Evolutionary conservation across 2,113 vertebrate genomes (phyloP), one percentile per base, ranked within the genome.

Genomic region (Chloroceryle aenea): DNA sequence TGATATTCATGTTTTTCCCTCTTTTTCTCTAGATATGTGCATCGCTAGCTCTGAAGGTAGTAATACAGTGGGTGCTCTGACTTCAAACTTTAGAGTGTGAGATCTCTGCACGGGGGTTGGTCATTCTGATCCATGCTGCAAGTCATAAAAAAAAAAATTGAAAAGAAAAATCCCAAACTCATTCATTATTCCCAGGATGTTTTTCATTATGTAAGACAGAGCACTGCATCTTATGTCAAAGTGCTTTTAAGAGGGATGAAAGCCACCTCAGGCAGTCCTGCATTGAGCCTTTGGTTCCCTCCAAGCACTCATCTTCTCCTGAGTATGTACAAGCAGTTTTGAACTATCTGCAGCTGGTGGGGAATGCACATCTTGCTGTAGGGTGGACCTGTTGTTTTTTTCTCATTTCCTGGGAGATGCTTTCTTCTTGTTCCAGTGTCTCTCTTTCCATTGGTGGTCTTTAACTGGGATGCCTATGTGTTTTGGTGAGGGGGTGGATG

Each of bases 401-500:
- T 43, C 27, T 67, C 6, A 71, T 72, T 72, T 73, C 25, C 23
- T 43, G 11, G 29, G 61, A 72, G 48, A 45, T 63, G 20, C 20
- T 72, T 88, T 78, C 76, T 63, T 83, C 53, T 61, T 43, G 20
- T 86, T 93, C 76, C 32, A 68, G 20, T 38, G 15, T 75, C 30
- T 88, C 29, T 77, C 25, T 52, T 77, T 66, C 42, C 10, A 23
- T 72, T 90, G 82, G 27, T 75, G 50, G 16, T 66, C 52, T 88
- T 87, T 55, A 80, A 47, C 15, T 77, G 55, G 32, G 48, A 40
- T 52, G 4, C 25, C 9, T 43, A 14, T 40, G 30, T 69, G 15
- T 52, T 13, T 48, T 1, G 0, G 9, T 32, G 32, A 22, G 12
- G 63, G 42, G 38, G 12, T 6, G 12, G 17, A 8, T 13, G 6